Percentiles rank a stretch among this genome's conserved stretches.
These are phyloP conservation scores for Cyrtorhinus lividipennis DNA, from an alignment of 1,140 invertebrate species.

Conservation along the genomic window DNA sequence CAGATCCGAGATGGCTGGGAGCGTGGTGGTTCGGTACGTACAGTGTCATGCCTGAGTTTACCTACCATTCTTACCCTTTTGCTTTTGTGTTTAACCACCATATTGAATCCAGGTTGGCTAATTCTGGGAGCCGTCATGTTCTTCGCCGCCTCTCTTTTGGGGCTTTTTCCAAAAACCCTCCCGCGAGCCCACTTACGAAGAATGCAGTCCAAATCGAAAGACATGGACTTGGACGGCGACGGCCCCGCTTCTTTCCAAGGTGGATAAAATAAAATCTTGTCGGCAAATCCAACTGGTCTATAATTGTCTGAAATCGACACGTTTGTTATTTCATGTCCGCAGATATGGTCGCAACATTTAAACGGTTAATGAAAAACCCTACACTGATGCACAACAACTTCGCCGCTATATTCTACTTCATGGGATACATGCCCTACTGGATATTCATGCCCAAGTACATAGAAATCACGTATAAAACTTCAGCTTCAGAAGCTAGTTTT, in stretches of 20 bases:
- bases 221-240: constrained; percentile 21
- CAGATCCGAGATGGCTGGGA: constrained; percentile 58
- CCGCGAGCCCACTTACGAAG: constrained; percentile 34
- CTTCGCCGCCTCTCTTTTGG: constrained; percentile 36
- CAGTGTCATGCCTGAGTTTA: neutral
- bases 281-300: too few relatives aligned
- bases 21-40: constrained; percentile 60
- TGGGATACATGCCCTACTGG: constrained; percentile 29
- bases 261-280: too few relatives aligned
- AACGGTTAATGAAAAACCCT: constrained; percentile 41
- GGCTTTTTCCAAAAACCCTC: constrained; percentile 41
- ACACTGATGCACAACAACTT: constrained; percentile 42
- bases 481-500: constrained; percentile 31
- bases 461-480: constrained; percentile 40
- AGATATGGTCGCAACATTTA: constrained; percentile 38
- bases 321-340: too few relatives aligned
- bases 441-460: constrained; percentile 32
- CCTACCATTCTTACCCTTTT: neutral
- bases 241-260: constrained; percentile 24
- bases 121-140: constrained; percentile 38
- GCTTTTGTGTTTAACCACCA: neutral
- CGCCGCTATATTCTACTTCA: constrained; percentile 34
- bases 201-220: constrained; percentile 21
- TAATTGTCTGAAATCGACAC: too few relatives aligned
- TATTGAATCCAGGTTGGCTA: constrained; percentile 37